Evolutionary conservation across 1,140 invertebrate genomes (phyloP), one percentile per base, ranked within the genome.

Genomic region (Ectropis grisescens): DNA sequence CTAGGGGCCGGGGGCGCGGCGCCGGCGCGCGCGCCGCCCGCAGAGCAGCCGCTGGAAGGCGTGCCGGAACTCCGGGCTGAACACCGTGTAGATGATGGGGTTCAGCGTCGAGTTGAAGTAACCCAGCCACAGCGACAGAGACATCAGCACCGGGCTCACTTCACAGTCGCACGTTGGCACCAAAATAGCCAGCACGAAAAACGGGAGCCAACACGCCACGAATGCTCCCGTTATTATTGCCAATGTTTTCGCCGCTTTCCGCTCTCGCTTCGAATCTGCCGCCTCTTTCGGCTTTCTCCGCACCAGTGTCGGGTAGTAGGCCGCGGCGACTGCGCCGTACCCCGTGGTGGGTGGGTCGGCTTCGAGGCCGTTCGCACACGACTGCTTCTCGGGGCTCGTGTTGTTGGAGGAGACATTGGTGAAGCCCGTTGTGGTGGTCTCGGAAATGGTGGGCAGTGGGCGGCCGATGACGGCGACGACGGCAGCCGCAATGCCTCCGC

Each of bases 151-250:
- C 54, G 70, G 83, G 54, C 79, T 84, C 36, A 84, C 76, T 39
- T 83, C 59, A 43, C 82, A 84, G 36, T 81, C 68, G 66, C 92
- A 93, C 11, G 92, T 85, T 5, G 94, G 91, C 64, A 93, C 85
- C 23, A 94, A 78, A n/a, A 96, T 86, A 8, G 93, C 93, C 58
- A 92, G 86, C n/a, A 94, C 84, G 76, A 96, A 96, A 70, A 96
- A 95, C 5, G 93, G 93, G 47, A 94, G 82, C 93, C 93, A 96
- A 71, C 93, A 95, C 25, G 91, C 86, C 14, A 95, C 91, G 74
- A 96, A 96, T 27, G 91, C 93, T 19, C 93, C 93, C 13, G 94
- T 96, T 42, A 95, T 94, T 69, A 95, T 94, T 48, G 93, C 94
- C 47, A 97, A 82, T 11, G 94, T 96, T 78, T 95, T 94, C 11